These are phyloP conservation scores for Gobio gobio DNA, from an alignment of 2,113 vertebrate genomes.

Conservation along the genomic window DNA sequence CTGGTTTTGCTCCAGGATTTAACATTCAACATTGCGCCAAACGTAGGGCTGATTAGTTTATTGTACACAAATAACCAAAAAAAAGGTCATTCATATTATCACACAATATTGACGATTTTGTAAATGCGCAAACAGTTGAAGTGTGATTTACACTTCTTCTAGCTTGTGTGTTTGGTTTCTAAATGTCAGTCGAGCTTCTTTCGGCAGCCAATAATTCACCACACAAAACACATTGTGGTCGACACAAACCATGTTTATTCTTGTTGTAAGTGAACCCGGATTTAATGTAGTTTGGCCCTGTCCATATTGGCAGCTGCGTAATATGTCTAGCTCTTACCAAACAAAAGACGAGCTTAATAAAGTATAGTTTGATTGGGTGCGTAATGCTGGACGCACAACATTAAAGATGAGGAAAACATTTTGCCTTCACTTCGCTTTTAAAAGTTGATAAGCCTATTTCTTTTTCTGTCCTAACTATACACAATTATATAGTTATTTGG, in stretches of 20 bases:
- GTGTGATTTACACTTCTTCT: constrained; percentile 1
- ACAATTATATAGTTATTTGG: neutral
- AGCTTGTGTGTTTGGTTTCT: constrained; percentile 6
- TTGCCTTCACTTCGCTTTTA: neutral
- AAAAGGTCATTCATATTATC: neutral
- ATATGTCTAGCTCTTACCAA: neutral
- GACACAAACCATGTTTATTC: constrained; percentile 27
- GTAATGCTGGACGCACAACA: neutral
- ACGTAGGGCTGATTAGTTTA: neutral
- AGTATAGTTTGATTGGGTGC: neutral
- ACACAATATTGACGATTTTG: neutral
- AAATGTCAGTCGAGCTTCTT: constrained; percentile 17
- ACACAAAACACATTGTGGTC: constrained; percentile 10
- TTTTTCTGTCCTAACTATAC: neutral
- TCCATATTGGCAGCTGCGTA: neutral
- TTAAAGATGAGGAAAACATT: neutral
- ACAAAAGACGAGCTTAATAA: neutral
- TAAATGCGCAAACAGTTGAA: neutral
- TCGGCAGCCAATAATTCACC: constrained; percentile 23
- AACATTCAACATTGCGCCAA: neutral
- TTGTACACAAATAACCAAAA: too few relatives aligned
- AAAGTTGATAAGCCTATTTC: neutral
- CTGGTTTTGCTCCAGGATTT: neutral
- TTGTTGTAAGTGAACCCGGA: constrained; percentile 7
- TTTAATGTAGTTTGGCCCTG: constrained; percentile 26